Base-by-base conservation (phyloP, 37 sponge, comb jelly and placozoan genomes). In the Hexactinellida sp. region DNA sequence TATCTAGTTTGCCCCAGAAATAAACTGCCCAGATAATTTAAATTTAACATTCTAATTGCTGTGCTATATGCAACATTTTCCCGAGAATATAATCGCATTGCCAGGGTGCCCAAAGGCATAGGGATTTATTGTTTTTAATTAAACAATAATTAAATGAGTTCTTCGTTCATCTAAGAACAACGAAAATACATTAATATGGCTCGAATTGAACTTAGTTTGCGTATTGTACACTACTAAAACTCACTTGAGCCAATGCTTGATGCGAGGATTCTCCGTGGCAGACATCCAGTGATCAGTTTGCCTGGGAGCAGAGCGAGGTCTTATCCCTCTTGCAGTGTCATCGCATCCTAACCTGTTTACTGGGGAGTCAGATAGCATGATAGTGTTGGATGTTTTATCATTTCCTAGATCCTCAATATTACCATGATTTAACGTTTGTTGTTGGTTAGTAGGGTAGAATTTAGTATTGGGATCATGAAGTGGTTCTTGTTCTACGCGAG, bases 271-370 rank as follows among this genome's bases (percentile, higher is more conserved):
- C 30, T 28, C 13, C 13, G 76, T 63, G 3, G 3, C 76, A 32
- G 21, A 63, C 76, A 63, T 63, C 76, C 76, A 63, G 76, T 63
- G 76, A 63, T 63, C 76, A 25, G 76, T 63, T 63, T 63, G 76
- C 76, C 76, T 63, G 25, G 76, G 76, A 63, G 76, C 21, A 3
- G 21, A 25, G 28, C 19, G 3, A 63, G 76, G 30, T 25, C 28
- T 63, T 3, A 10, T n/a, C 34, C 30, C 5, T 5, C 21, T 25
- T n/a, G 5, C 34, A 25, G 76, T 1, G 3, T 63, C 5, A 23
- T 10, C 5, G 13, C 28, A 25, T 25, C 5, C 28, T 23, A 63
- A n/a, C 13, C 34, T 28, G 34, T 23, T 32, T 7, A 3, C 13
- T 3, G 30, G 76, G 34, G 76, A 63, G 13, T 63, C 32, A 63